Evolutionary conservation across 2,113 vertebrate species (phyloP), one percentile per base, ranked within the genome.

Genomic region (Lepisosteus oculatus): DNA sequence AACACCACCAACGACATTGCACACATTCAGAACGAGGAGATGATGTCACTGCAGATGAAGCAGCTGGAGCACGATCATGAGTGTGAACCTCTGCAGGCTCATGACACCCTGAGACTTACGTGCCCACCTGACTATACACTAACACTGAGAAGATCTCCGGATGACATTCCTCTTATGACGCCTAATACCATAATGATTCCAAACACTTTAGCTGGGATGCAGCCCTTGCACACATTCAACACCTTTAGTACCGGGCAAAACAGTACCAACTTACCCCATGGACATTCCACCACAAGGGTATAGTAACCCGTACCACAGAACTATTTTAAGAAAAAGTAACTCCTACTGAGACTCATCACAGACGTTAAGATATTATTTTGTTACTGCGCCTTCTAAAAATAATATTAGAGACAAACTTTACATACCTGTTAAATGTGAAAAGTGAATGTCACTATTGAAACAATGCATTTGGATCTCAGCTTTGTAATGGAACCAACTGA

Each of bases 141-240:
- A 12, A 97, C 96, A 4, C 86, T 99, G 74, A 93, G 97, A 55
- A 89, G 97, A 4, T 97, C 97, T 0, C 97, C 97, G 0, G 96
- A 98, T 0, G 97, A 99, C 74, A 90, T 97, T 67, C 95, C 96
- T 0, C 90, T 98, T 68, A 97, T 97, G 95, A 92, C 95, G 0
- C 93, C 96, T 70, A 96, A 94, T 85, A 95, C 95, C 85, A 95
- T 97, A 88, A 96, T 98, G 96, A 95, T 96, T 78, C 96, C 97
- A 65, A 97, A 94, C 86, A 92, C 96, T 0, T 89, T 99, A 81
- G 92, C 93, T 75, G 93, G 88, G 67, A 95, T 97, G 93, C 96
- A 96, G 76, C 94, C 95, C 4, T 80, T 98, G 87, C 95, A 97
- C 92, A 96, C 94, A 57, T 98, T 98, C 90, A 96, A 94, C 74